These are phyloP conservation scores for Sycophaga agraensis DNA, from an alignment of 1,140 invertebrate genomes.

Conservation along the genomic window DNA sequence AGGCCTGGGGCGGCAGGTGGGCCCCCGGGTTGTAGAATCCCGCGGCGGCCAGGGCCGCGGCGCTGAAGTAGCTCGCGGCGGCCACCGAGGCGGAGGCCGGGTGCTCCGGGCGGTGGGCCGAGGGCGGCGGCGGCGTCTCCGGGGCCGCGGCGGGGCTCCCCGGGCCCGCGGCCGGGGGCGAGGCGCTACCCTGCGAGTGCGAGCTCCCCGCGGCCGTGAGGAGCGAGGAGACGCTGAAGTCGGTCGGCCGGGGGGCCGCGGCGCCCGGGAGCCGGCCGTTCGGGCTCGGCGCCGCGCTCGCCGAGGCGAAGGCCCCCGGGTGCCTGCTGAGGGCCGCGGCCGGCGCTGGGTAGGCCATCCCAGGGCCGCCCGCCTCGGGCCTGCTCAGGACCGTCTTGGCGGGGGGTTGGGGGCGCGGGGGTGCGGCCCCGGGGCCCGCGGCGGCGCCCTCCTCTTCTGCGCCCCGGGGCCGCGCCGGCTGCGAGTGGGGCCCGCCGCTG, in stretches of 20 bases:
- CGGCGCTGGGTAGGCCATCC: constrained; percentile 57
- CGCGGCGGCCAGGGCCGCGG: constrained; percentile 68
- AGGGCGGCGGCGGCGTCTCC: constrained; percentile 54
- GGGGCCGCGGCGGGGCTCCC: constrained; percentile 54
- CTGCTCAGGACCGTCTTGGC: constrained; percentile 54
- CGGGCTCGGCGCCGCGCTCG: constrained; percentile 39
- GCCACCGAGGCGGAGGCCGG: constrained; percentile 42
- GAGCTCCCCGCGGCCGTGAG: constrained; percentile 67
- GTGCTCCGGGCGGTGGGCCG: constrained; percentile 36
- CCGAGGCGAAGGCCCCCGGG: constrained; percentile 47
- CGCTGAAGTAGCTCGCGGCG: constrained; percentile 62
- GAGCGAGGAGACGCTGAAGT: constrained; percentile 89
- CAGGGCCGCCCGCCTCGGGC: constrained; percentile 55
- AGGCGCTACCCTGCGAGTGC: constrained; percentile 57
- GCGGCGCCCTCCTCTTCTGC: constrained; percentile 39
- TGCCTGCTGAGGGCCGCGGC: constrained; percentile 54
- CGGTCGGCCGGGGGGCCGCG: constrained; percentile 74
- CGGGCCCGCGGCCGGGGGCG: constrained; percentile 55
- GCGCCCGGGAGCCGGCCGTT: constrained; percentile 61
- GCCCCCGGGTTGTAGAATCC: constrained; percentile 56
- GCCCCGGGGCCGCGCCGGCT: constrained; percentile 6
- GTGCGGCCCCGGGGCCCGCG: constrained; percentile 39
- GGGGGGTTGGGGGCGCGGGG: constrained; percentile 17
- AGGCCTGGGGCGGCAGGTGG: constrained; percentile 55
- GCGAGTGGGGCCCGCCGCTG: background rate